phyloP scores from a whole-genome alignment of 1,140 invertebrate species.

The Planococcus citri region DNA sequence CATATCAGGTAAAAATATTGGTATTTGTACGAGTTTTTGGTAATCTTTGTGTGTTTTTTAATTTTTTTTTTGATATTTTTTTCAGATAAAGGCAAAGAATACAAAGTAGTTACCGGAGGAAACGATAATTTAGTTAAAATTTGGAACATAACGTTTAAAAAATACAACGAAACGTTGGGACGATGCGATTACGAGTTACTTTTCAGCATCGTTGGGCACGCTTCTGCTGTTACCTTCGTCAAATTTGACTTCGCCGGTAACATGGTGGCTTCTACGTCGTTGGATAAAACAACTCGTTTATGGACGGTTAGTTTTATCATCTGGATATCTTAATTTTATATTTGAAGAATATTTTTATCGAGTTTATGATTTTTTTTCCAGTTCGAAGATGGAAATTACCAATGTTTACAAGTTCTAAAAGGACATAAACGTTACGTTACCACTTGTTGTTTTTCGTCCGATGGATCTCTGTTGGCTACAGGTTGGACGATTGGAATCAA shows the following conservation, averaged over 20 bases:
- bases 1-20: slow-evolving; percentile 29
- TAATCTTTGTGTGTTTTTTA: neutral
- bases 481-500: slow-evolving; percentile 40
- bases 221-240: slow-evolving; percentile 45
- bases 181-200: slow-evolving; percentile 12
- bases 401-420: slow-evolving; percentile 38
- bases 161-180: neutral
- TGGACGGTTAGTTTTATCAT: slow-evolving; percentile 44
- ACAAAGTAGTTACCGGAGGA: slow-evolving; percentile 51
- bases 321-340: slow-evolving; percentile 10
- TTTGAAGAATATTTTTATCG: slow-evolving; percentile 21
- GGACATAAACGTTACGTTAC: slow-evolving; percentile 58
- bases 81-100: slow-evolving; percentile 32
- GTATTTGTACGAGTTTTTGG: neutral
- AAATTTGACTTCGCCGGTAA: slow-evolving; percentile 45
- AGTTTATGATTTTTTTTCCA: slow-evolving; percentile 22
- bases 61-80: slow-evolving; percentile 18
- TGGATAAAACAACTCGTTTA: slow-evolving; percentile 55
- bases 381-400: slow-evolving; percentile 30
- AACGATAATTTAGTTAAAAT: slow-evolving; percentile 60
- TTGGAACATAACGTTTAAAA: slow-evolving; percentile 44
- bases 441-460: slow-evolving; percentile 52
- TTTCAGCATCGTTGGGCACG: slow-evolving; percentile 32
- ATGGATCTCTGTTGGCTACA: slow-evolving; percentile 48
- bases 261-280: slow-evolving; percentile 47